phyloP scores from a whole-genome alignment of 37 sponge, comb jelly and placozoan species.

The Ianthella basta region DNA sequence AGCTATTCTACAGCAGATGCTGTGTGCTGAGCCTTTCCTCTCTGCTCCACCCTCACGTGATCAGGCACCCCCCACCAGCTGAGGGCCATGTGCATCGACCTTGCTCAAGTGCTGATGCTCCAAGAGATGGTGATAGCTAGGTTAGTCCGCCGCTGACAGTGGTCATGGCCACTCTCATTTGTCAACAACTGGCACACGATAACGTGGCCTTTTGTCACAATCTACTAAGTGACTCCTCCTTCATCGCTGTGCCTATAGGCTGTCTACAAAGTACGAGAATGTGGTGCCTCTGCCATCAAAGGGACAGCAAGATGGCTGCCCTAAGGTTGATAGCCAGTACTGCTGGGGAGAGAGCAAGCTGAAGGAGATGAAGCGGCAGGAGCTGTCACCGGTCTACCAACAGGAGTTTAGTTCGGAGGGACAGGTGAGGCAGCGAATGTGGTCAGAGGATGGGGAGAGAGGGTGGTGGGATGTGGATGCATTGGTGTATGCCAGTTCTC shows the following conservation, averaged over 20 bases:
- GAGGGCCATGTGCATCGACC: background rate
- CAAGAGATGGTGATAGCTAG: background rate
- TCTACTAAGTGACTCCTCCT: background rate
- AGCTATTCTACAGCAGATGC: too few relatives aligned
- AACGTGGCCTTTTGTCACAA: too few relatives aligned
- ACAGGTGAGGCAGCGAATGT: background rate
- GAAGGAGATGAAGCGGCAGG: background rate
- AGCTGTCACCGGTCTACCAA: background rate
- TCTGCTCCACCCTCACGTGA: background rate
- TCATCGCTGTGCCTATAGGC: background rate
- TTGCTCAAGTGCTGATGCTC: background rate
- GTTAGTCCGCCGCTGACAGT: background rate
- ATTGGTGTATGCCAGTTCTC: too few relatives aligned
- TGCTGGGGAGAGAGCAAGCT: background rate
- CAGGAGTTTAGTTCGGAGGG: background rate
- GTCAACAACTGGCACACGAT: background rate
- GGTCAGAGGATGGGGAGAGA: background rate
- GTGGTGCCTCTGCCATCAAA: slow-evolving; percentile 1
- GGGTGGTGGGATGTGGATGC: too few relatives aligned
- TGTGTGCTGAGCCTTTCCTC: background rate
- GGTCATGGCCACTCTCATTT: background rate
- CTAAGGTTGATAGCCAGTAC: background rate
- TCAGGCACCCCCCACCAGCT: background rate
- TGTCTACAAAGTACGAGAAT: background rate
- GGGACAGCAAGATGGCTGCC: background rate